Evolutionary conservation across 2,113 vertebrate genomes (phyloP).

Genomic region (Camarhynchus parvulus): DNA sequence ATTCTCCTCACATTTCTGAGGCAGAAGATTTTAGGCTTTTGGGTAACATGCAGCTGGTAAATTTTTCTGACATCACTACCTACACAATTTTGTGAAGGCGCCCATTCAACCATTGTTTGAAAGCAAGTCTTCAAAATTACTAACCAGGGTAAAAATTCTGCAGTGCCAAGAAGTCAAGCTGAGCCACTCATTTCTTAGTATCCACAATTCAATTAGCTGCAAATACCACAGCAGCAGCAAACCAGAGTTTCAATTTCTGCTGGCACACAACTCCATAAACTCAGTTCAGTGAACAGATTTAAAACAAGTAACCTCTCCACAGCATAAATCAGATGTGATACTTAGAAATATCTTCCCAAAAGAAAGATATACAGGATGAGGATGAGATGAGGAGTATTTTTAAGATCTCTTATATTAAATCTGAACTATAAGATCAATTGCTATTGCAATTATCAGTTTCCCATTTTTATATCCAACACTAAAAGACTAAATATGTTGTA

Average conservation of each 20-base stretch:
- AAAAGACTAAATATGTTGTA: not conserved
- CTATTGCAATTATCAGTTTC: not conserved
- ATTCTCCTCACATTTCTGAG: not conserved
- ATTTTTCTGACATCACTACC: slow-evolving; percentile 36
- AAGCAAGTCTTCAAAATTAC: slow-evolving; percentile 43
- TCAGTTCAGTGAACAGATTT: not conserved
- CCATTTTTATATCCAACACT: not conserved
- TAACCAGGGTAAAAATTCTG: slow-evolving; percentile 43
- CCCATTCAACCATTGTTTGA: slow-evolving; percentile 37
- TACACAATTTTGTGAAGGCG: not conserved
- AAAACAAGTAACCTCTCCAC: not conserved
- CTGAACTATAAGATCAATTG: not conserved
- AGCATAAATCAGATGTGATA: not conserved
- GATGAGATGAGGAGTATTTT: not conserved
- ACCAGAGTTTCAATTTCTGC: slow-evolving; percentile 28
- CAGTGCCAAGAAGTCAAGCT: slow-evolving; percentile 51
- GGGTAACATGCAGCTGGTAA: slow-evolving; percentile 11
- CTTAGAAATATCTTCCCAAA: not conserved
- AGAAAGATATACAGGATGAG: not conserved
- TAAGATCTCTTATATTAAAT: not conserved
- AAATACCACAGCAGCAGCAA: slow-evolving; percentile 51
- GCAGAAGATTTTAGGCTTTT: not conserved
- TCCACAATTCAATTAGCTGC: slow-evolving; percentile 44
- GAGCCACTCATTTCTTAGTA: slow-evolving; percentile 29
- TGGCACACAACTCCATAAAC: slow-evolving; percentile 1